phyloP scores from a whole-genome alignment of 2,888 invertebrate genomes.

The Eucriotettix oculatus region DNA sequence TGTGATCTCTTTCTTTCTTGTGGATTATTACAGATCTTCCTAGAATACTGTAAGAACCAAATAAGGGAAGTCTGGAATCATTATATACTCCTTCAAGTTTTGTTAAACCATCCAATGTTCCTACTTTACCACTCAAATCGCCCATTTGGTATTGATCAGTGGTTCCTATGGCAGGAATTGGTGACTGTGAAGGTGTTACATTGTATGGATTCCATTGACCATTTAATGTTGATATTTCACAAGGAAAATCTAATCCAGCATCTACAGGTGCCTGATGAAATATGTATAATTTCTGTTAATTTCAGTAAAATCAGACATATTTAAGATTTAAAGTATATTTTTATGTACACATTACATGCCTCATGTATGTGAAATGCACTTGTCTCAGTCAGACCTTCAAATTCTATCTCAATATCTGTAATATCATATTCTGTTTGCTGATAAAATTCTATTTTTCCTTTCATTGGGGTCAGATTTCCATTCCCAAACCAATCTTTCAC shows the following conservation, averaged over 20 bases:
- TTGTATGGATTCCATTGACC: conserved; percentile 76
- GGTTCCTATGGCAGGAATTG: conserved; percentile 47
- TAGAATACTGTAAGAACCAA: conserved; percentile 63
- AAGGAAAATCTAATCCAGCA: conserved; percentile 70
- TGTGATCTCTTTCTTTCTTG: conserved; percentile 32
- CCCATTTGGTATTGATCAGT: conserved; percentile 78
- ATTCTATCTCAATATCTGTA: conserved; percentile 56
- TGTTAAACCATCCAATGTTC: conserved; percentile 47
- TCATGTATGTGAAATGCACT: conserved; percentile 68
- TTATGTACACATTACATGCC: conserved; percentile 31
- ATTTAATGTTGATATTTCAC: conserved; percentile 64
- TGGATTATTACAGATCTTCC: conserved; percentile 78
- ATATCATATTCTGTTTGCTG: conserved; percentile 78
- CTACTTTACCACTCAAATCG: conserved; percentile 74
- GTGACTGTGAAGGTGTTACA: conserved; percentile 44
- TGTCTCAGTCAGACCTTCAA: conserved; percentile 51
- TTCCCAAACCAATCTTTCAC: conserved; percentile 80
- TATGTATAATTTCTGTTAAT: background rate
- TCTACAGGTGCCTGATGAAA: conserved; percentile 57
- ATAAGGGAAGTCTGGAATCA: conserved; percentile 66
- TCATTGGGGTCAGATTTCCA: conserved; percentile 42
- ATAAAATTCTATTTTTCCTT: conserved; percentile 62
- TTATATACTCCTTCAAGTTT: conserved; percentile 36
- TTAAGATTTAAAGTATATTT: background rate
- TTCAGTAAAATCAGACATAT: background rate